A percentile compares a stretch with the other conserved stretches of the same genome.
Conservation (phyloP, 2,113 vertebrate species). For the Cariama cristata region DNA sequence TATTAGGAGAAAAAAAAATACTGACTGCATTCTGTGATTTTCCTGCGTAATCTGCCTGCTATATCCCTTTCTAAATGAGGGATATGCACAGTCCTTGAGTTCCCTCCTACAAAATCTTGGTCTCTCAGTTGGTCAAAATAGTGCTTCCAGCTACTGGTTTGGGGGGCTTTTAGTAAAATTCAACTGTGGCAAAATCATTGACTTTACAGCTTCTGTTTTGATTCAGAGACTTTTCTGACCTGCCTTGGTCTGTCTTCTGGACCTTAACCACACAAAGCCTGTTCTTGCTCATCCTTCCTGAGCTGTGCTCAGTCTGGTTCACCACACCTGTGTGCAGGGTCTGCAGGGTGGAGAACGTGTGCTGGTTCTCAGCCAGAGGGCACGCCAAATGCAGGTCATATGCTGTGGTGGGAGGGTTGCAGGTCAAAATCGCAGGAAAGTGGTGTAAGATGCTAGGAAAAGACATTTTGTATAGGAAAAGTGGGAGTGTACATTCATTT, state of each 20-base stretch:
- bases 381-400: rapidly evolving
- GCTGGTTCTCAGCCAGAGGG: neutral
- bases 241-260: rapidly evolving
- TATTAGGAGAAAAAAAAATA: neutral
- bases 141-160: rapidly evolving
- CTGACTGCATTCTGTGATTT: neutral
- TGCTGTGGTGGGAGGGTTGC: rapidly evolving
- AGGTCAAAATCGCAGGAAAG: rapidly evolving
- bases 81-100: too few relatives aligned
- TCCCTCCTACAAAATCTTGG: rapidly evolving
- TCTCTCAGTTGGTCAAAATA: neutral
- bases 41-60: neutral
- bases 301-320: neutral
- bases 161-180: neutral
- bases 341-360: rapidly evolving
- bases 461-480: rapidly evolving
- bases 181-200: neutral
- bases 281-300: neutral
- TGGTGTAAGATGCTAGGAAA: rapidly evolving
- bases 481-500: neutral
- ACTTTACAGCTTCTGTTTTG: neutral
- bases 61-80: neutral
- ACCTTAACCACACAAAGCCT: rapidly evolving
- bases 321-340: rapidly evolving
- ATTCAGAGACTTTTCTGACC: neutral